A percentile compares a stretch with the other conserved stretches of the same genome.
Evolutionary conservation across 2,888 invertebrate species (phyloP).

Genomic region (Apantesis nais): DNA sequence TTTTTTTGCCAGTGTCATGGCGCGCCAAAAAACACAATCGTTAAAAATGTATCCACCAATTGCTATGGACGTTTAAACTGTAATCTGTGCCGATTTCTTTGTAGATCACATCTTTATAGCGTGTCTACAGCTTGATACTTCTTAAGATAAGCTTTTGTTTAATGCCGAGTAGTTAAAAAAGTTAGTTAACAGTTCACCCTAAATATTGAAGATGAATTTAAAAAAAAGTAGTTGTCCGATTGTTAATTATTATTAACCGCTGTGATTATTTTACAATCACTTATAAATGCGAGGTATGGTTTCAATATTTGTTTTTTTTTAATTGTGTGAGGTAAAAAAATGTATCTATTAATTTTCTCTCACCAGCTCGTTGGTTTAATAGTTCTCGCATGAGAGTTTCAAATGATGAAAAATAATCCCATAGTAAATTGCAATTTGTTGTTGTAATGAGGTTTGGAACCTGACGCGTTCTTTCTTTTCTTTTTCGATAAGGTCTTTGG

Average conservation of each 20-base stretch:
- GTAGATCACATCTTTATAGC: constrained; percentile 78
- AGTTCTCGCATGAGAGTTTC: neutral
- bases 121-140: constrained; percentile 57
- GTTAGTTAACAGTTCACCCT: constrained; percentile 13
- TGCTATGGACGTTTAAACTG: constrained; percentile 60
- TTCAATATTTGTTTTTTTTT: neutral
- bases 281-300: neutral
- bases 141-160: constrained; percentile 47
- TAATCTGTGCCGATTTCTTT: constrained; percentile 76
- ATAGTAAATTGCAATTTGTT: neutral
- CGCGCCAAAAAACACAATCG: constrained; percentile 70
- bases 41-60: constrained; percentile 65
- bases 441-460: neutral
- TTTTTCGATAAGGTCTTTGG: too few species aligned
- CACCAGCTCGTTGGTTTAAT: neutral
- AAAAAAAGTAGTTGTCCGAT: neutral
- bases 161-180: constrained; percentile 37
- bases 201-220: constrained; percentile 8
- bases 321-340: neutral
- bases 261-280: neutral
- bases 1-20: constrained; percentile 49
- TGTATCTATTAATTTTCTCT: neutral
- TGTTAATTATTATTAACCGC: neutral
- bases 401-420: neutral
- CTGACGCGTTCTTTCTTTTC: too few species aligned